These are phyloP conservation scores for Parasteatoda tepidariorum DNA, from an alignment of 1,140 invertebrate species.

Conservation along the genomic window DNA sequence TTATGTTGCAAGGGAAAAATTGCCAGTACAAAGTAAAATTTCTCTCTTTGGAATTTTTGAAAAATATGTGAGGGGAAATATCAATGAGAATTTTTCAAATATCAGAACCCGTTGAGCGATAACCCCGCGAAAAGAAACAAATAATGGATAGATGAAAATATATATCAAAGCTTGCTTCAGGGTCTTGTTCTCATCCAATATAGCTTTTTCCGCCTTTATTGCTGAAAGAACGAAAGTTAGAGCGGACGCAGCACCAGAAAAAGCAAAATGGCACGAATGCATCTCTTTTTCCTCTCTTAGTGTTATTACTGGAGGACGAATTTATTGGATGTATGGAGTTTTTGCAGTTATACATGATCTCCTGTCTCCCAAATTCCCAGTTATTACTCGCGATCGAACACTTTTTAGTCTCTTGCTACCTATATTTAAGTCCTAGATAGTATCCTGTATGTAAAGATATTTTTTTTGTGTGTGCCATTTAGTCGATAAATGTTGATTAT, in stretches of 20 bases:
- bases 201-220: conserved; percentile 28
- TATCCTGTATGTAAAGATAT: neutral
- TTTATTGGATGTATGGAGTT: conserved; percentile 2
- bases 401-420: conserved; percentile 1
- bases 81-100: neutral
- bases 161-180: neutral
- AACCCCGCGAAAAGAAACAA: no score
- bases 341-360: neutral
- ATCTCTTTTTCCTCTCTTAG: conserved; percentile 8
- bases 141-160: neutral
- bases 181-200: conserved; percentile 21
- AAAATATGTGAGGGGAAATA: neutral
- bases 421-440: neutral
- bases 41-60: no score
- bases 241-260: neutral
- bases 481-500: no score
- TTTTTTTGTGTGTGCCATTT: neutral
- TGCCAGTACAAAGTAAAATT: no score
- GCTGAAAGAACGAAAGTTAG: conserved; percentile 5
- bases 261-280: neutral
- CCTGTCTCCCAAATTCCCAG: conserved; percentile 9
- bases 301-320: conserved; percentile 3
- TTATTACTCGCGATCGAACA: neutral
- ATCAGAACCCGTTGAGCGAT: no score
- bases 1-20: no score